Evolutionary conservation across 2,797 vertebrate species (phyloP), one percentile per base, ranked within the genome.

Genomic region (Onychomys torridus): DNA sequence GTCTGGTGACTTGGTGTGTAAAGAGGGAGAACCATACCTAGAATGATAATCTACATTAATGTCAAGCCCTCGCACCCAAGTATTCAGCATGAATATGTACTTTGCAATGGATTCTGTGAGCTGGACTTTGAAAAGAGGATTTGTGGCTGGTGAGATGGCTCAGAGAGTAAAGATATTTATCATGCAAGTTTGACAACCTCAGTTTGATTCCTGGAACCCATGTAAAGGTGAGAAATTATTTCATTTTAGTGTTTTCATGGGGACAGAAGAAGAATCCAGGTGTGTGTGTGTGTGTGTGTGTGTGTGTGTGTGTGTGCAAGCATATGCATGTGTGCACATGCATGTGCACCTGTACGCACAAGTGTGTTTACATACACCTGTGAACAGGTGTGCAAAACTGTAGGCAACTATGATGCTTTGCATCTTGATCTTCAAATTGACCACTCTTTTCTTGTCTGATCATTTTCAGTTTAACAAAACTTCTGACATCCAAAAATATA

Each of bases 401-500:
- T 17, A 19, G 32, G 9, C 21, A 71, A 37, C 40, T 86, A 34
- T 23, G 40, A 46, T 34, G 19, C 87, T 79, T 90, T 7, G 29
- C 27, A 93, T 91, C 84, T 96, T 94, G 67, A 94, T 87, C 78
- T 16, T 57, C 52, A 97, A 94, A 79, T 4, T 94, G 71, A 94
- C 90, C 84, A 43, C 67, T 37, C 91, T 97, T 94, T 97, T 88
- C 90, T 85, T 19, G 87, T 55, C 73, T 92, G 87, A 71, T 96
- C 17, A 82, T 97, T 97, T 98, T 96, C 95, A 98, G 96, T 95
- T 59, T 96, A 97, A 86, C 79, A 96, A 96, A 96, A 43, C 43
- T 97, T 97, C 91, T 89, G 61, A 90, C 34, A 94, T 96, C 91
- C 93, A 95, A 93, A 88, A 96, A 0, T n/a, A 27, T 34, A 94